Conservation (phyloP, 2,797 vertebrate species). For the Eleutherodactylus coqui region DNA sequence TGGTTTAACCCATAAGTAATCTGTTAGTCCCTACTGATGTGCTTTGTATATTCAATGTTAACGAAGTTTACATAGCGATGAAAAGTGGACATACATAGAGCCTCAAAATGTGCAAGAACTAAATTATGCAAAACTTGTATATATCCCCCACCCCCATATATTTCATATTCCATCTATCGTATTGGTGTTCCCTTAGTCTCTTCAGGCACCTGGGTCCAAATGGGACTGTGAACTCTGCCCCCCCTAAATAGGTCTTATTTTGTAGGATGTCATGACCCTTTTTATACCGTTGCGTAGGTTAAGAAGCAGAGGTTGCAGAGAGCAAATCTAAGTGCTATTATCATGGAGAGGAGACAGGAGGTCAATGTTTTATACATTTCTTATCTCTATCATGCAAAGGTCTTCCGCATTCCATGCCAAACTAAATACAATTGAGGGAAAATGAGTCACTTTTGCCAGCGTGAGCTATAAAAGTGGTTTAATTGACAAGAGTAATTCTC, state of each 20-base stretch:
- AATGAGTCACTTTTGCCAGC: constrained; percentile 21
- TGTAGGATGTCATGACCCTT: not conserved
- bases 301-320: not conserved
- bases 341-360: not conserved
- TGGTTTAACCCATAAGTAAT: too few relatives aligned
- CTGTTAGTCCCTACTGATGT: too few relatives aligned
- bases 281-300: not conserved
- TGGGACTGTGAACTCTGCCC: not conserved
- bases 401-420: not conserved
- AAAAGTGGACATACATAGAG: too few relatives aligned
- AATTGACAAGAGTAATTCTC: constrained; percentile 39
- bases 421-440: not conserved
- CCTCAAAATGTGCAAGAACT: too few relatives aligned
- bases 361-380: not conserved
- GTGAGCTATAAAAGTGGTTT: constrained; percentile 10
- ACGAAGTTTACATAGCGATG: too few relatives aligned
- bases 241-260: not conserved
- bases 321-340: not conserved
- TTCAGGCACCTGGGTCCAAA: not conserved
- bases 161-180: too few relatives aligned
- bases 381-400: constrained; percentile 18
- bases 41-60: too few relatives aligned
- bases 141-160: too few relatives aligned
- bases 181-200: too few relatives aligned
- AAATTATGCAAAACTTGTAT: too few relatives aligned